Conservation (phyloP, 1,140 invertebrate genomes). For the Tribolium castaneum region DNA sequence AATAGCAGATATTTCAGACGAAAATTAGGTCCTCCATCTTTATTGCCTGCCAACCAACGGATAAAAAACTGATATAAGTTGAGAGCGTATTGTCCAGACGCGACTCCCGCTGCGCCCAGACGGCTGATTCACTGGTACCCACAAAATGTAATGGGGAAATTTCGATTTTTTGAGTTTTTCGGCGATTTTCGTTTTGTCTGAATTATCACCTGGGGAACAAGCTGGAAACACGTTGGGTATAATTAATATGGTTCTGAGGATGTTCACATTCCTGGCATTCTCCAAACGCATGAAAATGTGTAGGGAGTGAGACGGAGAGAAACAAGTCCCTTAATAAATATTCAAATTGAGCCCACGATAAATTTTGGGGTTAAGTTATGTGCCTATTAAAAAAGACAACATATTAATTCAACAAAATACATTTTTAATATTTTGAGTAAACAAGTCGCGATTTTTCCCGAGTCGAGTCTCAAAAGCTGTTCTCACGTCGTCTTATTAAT, state of each 20-base stretch:
- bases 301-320: slow-evolving; percentile 24
- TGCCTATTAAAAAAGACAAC: slow-evolving; percentile 58
- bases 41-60: slow-evolving; percentile 59
- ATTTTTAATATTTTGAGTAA: slow-evolving; percentile 52
- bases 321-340: slow-evolving; percentile 58
- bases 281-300: slow-evolving; percentile 54
- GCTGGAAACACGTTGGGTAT: slow-evolving; percentile 27
- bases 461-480: slow-evolving; percentile 27
- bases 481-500: slow-evolving; percentile 57
- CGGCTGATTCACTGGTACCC: slow-evolving; percentile 55
- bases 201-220: slow-evolving; percentile 42
- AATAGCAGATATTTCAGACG: slow-evolving; percentile 55
- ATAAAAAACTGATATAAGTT: slow-evolving; percentile 58
- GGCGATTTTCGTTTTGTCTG: neutral
- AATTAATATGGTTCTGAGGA: slow-evolving; percentile 52
- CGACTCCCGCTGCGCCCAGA: slow-evolving; percentile 54
- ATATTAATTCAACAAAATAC: slow-evolving; percentile 58
- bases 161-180: too few species aligned
- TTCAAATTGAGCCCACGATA: slow-evolving; percentile 58
- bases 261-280: slow-evolving; percentile 53
- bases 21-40: slow-evolving; percentile 61
- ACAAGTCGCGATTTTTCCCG: slow-evolving; percentile 14
- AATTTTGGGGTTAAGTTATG: slow-evolving; percentile 57
- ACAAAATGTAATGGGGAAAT: slow-evolving; percentile 53
- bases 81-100: slow-evolving; percentile 57